Evolutionary conservation across 23 tunicate species (phyloP).

Genomic region (Trididemnum nubilum): DNA sequence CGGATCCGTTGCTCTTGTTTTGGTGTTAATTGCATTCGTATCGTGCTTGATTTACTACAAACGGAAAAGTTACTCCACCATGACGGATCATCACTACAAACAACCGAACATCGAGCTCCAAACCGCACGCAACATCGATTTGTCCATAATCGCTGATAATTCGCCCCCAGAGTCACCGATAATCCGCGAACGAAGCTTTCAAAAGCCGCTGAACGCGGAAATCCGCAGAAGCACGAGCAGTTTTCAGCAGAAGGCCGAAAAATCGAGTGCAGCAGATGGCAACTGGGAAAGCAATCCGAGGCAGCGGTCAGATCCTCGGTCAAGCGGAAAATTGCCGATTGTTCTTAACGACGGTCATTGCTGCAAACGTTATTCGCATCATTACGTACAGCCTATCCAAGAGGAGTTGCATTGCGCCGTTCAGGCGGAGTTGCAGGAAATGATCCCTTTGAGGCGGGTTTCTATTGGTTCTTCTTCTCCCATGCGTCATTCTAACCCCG

Average conservation of each 20-base stretch:
- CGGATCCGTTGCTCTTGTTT: slow-evolving; percentile 49
- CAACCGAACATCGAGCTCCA: neutral
- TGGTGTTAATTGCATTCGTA: slow-evolving; percentile 32
- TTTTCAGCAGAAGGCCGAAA: slow-evolving; percentile 2
- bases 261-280: neutral
- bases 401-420: neutral
- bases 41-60: slow-evolving; percentile 49
- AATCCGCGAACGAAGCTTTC: slow-evolving; percentile 2
- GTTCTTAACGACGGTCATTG: neutral
- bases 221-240: neutral
- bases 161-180: neutral
- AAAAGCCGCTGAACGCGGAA: neutral
- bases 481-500: neutral
- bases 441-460: neutral
- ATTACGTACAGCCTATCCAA: neutral
- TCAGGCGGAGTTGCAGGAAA: no score
- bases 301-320: neutral
- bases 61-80: neutral
- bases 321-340: slow-evolving; percentile 4
- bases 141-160: slow-evolving; percentile 6
- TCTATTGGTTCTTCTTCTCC: neutral
- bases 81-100: neutral
- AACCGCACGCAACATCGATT: neutral
- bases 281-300: neutral
- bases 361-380: slow-evolving; percentile 24